These are phyloP conservation scores for Andinoacara biseriatus DNA, from an alignment of 2,113 vertebrate genomes.

Conservation along the genomic window DNA sequence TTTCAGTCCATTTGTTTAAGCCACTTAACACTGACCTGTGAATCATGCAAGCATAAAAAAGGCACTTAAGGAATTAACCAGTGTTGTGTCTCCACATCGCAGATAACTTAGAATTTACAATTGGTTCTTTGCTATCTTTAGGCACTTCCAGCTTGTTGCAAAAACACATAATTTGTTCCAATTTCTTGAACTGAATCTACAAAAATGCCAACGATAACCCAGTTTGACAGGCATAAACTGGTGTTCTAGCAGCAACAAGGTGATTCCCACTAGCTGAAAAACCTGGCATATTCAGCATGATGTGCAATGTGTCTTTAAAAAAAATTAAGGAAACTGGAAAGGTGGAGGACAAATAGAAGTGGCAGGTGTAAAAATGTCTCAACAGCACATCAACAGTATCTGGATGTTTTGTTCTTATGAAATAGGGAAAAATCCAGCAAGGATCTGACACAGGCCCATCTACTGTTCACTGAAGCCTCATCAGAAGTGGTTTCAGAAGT, in stretches of 20 bases:
- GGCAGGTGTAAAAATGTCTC: background rate
- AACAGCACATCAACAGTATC: background rate
- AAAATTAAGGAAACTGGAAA: background rate
- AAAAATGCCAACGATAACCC: background rate
- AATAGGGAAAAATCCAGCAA: background rate
- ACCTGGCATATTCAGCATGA: background rate
- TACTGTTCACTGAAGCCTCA: no score
- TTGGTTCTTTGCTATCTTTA: no score
- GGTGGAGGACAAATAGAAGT: background rate
- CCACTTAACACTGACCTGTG: background rate
- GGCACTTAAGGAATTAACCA: background rate
- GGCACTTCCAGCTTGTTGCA: background rate
- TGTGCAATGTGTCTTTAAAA: no score
- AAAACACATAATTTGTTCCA: background rate
- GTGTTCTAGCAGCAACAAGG: background rate
- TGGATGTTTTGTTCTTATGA: background rate
- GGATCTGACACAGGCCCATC: background rate
- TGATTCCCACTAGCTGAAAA: background rate
- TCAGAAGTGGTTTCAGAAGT: no score
- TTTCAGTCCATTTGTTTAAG: background rate
- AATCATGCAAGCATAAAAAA: background rate
- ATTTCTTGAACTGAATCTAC: background rate
- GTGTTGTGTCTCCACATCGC: background rate
- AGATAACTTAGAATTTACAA: background rate
- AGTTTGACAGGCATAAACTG: background rate